Percentiles rank a stretch among this genome's conserved stretches.
These are phyloP conservation scores for Zaprionus tsacasi DNA, from an alignment of 1,140 invertebrate genomes.

Conservation along the genomic window DNA sequence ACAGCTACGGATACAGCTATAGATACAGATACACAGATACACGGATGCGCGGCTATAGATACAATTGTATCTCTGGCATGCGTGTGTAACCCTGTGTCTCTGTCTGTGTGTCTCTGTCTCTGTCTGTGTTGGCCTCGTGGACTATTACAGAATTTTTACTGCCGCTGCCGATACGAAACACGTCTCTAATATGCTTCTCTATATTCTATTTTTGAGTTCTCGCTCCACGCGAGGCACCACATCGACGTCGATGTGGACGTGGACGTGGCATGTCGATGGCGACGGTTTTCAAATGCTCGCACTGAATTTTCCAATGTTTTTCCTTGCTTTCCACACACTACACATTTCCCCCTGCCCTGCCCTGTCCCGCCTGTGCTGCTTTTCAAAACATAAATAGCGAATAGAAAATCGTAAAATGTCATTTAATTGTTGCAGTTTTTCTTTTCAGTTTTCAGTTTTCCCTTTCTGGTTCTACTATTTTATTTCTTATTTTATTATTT, in stretches of 20 bases:
- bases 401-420: slow-evolving; percentile 68
- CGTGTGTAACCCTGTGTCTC: slow-evolving; percentile 26
- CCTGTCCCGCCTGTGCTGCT: not conserved
- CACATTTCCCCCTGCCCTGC: not conserved
- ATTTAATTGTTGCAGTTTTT: slow-evolving; percentile 76
- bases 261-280: not conserved
- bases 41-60: slow-evolving; percentile 39
- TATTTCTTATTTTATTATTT: slow-evolving; percentile 41
- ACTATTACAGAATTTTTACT: slow-evolving; percentile 74
- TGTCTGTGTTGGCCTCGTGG: slow-evolving; percentile 42
- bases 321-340: slow-evolving; percentile 9
- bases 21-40: slow-evolving; percentile 20
- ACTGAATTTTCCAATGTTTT: slow-evolving; percentile 34
- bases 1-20: slow-evolving; percentile 4
- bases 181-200: slow-evolving; percentile 66
- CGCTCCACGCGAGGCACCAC: slow-evolving; percentile 35
- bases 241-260: slow-evolving; percentile 28
- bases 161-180: slow-evolving; percentile 46
- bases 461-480: slow-evolving; percentile 17
- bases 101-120: slow-evolving; percentile 25
- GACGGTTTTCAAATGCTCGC: slow-evolving; percentile 19
- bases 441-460: not conserved
- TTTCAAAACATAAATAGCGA: slow-evolving; percentile 10
- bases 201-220: slow-evolving; percentile 74
- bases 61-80: slow-evolving; percentile 57